Evolutionary conservation across 2,797 vertebrate genomes (phyloP).

Genomic region (Balearica regulorum): DNA sequence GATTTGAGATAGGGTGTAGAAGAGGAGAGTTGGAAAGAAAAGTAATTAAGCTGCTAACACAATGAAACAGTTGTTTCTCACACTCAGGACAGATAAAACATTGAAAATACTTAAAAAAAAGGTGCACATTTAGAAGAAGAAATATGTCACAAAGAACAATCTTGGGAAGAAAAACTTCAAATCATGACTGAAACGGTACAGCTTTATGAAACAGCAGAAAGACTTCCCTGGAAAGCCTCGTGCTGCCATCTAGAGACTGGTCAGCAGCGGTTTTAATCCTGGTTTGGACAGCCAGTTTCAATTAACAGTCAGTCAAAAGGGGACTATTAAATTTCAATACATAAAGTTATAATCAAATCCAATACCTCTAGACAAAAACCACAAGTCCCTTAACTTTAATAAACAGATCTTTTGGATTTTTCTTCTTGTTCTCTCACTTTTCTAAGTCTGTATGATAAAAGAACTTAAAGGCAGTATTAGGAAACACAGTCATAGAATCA

Average conservation of each 20-base stretch:
- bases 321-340: background rate
- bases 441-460: background rate
- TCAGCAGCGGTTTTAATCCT: background rate
- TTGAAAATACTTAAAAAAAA: background rate
- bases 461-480: background rate
- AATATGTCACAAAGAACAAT: background rate
- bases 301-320: background rate
- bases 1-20: background rate
- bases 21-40: background rate
- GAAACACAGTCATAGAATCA: background rate
- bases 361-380: background rate
- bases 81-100: background rate
- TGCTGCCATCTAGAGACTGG: constrained; percentile 70
- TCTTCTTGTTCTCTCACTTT: background rate
- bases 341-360: background rate
- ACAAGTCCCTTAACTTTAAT: background rate
- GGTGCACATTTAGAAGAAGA: background rate
- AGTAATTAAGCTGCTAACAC: background rate
- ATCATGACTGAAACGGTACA: background rate
- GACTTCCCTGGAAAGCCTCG: background rate
- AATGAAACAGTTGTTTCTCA: background rate
- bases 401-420: background rate
- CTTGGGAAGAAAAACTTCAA: background rate
- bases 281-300: background rate
- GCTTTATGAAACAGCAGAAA: background rate